phyloP scores from a whole-genome alignment of 2,888 invertebrate genomes.

The Conus canariensis region DNA sequence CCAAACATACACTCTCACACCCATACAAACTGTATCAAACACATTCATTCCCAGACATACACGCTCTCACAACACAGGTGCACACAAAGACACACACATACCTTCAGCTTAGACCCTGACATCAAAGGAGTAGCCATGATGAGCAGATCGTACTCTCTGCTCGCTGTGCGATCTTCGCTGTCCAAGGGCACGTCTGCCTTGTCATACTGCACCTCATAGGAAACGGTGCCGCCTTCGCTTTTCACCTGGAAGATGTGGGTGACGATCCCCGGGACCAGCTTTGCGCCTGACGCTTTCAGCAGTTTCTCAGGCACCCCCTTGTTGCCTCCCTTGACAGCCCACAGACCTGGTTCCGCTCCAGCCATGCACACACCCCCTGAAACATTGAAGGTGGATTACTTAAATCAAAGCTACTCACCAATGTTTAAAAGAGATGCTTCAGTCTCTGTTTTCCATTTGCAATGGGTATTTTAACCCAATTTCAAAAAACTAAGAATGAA shows the following conservation, averaged over 20 bases:
- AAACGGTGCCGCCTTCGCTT: conserved; percentile 54
- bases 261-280: conserved; percentile 77
- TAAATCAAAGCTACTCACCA: too few species aligned
- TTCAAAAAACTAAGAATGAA: too few species aligned
- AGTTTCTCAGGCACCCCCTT: conserved; percentile 70
- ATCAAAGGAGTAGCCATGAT: conserved; percentile 82
- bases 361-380: conserved; percentile 81
- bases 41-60: not conserved
- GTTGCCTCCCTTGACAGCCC: conserved; percentile 84
- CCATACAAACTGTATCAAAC: not conserved
- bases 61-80: not conserved
- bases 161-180: conserved; percentile 38
- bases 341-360: conserved; percentile 81
- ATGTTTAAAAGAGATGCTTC: too few species aligned
- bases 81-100: not conserved
- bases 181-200: conserved; percentile 22
- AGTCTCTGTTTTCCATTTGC: too few species aligned
- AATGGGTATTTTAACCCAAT: too few species aligned
- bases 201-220: conserved; percentile 65
- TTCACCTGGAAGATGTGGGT: conserved; percentile 58
- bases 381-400: conserved; percentile 57
- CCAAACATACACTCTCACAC: not conserved
- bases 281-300: conserved; percentile 77
- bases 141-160: conserved; percentile 81
- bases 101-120: conserved; percentile 34